Percentiles rank a stretch among this genome's conserved stretches.
phyloP scores from a whole-genome alignment of 2,113 vertebrate species.

The Lipotes vexillifer region DNA sequence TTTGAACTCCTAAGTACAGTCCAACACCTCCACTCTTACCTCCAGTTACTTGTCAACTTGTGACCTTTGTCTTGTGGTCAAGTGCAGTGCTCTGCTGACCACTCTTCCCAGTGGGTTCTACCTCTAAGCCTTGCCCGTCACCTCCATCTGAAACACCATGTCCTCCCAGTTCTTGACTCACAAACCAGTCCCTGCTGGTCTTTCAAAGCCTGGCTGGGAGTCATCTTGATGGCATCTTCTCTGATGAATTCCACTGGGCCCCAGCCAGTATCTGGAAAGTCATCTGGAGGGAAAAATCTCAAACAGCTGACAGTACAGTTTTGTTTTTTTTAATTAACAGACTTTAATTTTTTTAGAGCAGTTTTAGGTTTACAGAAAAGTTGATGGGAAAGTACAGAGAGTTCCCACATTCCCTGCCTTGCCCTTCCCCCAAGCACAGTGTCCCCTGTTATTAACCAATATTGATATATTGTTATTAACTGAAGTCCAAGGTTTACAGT shows the following conservation, averaged over 20 bases:
- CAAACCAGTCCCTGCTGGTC: background rate
- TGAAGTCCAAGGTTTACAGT: background rate
- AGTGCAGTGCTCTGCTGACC: too few relatives aligned
- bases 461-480: background rate
- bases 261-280: background rate
- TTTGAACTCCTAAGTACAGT: background rate
- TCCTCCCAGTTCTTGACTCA: background rate
- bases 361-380: conserved; percentile 25
- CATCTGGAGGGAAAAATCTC: background rate
- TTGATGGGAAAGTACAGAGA: conserved; percentile 20
- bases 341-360: background rate
- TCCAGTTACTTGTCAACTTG: background rate
- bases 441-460: background rate
- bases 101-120: accelerated
- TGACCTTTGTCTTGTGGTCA: background rate
- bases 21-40: too few relatives aligned
- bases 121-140: background rate
- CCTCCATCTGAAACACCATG: background rate
- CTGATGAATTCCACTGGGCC: background rate
- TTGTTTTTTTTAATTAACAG: background rate
- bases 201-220: background rate
- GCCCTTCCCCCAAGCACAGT: too few relatives aligned
- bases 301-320: background rate
- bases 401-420: background rate
- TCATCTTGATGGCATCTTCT: background rate